A percentile compares a stretch with the other conserved stretches of the same genome.
These are phyloP conservation scores for Sphaerophoria taeniata DNA, from an alignment of 2,888 invertebrate genomes.

Conservation along the genomic window DNA sequence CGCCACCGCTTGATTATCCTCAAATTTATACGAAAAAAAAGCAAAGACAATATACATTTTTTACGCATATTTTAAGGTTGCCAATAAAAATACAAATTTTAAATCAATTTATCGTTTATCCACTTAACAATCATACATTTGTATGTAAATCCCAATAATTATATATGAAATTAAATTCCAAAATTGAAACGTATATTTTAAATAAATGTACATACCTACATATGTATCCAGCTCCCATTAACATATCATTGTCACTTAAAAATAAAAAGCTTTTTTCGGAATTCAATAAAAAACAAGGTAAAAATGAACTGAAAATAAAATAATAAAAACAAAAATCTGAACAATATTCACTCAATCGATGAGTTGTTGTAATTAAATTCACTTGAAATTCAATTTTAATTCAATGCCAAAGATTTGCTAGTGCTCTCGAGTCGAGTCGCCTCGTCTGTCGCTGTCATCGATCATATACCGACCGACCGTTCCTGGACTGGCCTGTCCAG, in stretches of 20 bases:
- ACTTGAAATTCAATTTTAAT: conserved; percentile 66
- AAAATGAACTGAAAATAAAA: background rate
- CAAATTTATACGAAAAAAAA: background rate
- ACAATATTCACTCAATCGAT: conserved; percentile 41
- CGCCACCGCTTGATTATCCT: background rate
- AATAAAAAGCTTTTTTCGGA: conserved; percentile 61
- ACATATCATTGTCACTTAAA: conserved; percentile 68
- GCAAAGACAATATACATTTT: background rate
- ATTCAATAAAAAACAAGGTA: conserved; percentile 15
- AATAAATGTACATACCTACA: background rate
- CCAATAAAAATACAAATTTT: background rate
- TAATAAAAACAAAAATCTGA: background rate
- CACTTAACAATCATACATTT: conserved; percentile 1
- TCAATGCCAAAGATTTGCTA: conserved; percentile 43
- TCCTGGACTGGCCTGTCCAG: too few species aligned
- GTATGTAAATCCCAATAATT: background rate
- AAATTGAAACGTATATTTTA: conserved; percentile 9
- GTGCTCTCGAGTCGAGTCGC: background rate
- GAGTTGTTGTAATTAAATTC: conserved; percentile 55
- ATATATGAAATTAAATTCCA: conserved; percentile 10
- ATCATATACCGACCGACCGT: too few species aligned
- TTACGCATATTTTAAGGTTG: background rate
- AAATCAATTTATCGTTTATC: conserved; percentile 20
- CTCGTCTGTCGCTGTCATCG: conserved; percentile 14
- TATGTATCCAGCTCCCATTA: conserved; percentile 51